Evolutionary conservation across 2,888 invertebrate species (phyloP), one percentile per base, ranked within the genome.

Genomic region (Amaurobius ferox): DNA sequence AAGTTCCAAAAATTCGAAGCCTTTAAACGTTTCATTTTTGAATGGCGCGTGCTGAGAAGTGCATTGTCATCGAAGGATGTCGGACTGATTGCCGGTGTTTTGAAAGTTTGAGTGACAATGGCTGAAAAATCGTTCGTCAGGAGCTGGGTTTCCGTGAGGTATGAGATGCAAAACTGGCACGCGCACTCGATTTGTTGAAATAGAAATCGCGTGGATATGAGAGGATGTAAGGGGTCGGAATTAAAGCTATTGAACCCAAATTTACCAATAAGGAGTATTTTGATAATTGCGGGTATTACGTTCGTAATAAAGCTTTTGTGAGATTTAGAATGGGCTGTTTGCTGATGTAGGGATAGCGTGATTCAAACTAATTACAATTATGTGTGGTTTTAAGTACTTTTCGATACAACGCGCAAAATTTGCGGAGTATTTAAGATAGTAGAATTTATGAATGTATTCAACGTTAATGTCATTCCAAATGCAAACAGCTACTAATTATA

Each of bases 111-210:
- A 55, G 55, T 55, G 55, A 55, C 55, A 55, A 55, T 55, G 55
- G 55, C 55, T 55, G 55, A 23, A 55, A 55, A 55, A 55, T 55
- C 55, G 55, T 23, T 55, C 55, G 23, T 3, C 55, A 55, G 55
- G 16, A 3, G 5, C 23, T 55, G 19, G 5, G 55, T 11, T n/a
- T 55, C 23, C 55, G 55, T 55, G 55, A 55, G 7, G 23, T 19
- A 13, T 44, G 44, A 44, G 16, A 2, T 44, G 9, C 9, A 16
- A 44, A 44, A 23, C 11, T 23, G 2, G 55, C 55, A 55, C 55
- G 55, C 55, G 55, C 55, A 23, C 55, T 55, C 55, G 55, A 55
- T 55, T 55, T 55, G 55, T 55, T 55, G 55, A 55, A 55, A 55
- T 55, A 55, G 23, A 11, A 23, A 16, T 55, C 55, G 55, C 16